Evolutionary conservation across 2,797 vertebrate species (phyloP), one percentile per base, ranked within the genome.

Genomic region (Coilia nasus): DNA sequence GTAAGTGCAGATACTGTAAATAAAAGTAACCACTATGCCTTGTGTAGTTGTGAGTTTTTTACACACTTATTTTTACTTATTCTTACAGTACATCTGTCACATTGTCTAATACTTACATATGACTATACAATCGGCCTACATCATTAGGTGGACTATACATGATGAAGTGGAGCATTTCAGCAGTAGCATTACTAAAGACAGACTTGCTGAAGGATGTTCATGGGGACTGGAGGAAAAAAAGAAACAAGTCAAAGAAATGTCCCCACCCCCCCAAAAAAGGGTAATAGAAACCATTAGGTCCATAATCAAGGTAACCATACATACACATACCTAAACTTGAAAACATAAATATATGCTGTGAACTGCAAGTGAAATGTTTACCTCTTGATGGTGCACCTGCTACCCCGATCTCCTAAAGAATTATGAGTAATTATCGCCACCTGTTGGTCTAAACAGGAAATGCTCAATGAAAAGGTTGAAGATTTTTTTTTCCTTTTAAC

Each of bases 11-110:
- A 9, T 44, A 44, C 2, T 78, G 71, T 78, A 78, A 78, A 78
- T 78, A 78, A 78, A 78, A 78, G 35, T 78, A 78, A 21, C 71
- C 71, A 78, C 71, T 78, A 44, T 17, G 31, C 19, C 35, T 71
- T 78, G 71, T 78, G 71, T 78, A 6, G 15, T 44, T 71, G 67
- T 71, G 15, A 41, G 2, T 75, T 75, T 0, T 41, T 75, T 11
- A 41, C 60, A 64, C n/a, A 9, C n/a, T 10, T 62, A 7, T 28
- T 12, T 67, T 28, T 23, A 41, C 64, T 15, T 35, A n/a, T n/a
- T n/a, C n/a, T n/a, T n/a, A n/a, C n/a, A n/a, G n/a, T n/a, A 59
- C 57, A 35, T 71, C 17, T 21, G 6, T 1, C 17, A 44, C 15
- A 78, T 19, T 17, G 57, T 57, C 21, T 62, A 1, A 62, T 31